Conservation (phyloP, 2,888 invertebrate genomes). For the Philereme transversata region DNA sequence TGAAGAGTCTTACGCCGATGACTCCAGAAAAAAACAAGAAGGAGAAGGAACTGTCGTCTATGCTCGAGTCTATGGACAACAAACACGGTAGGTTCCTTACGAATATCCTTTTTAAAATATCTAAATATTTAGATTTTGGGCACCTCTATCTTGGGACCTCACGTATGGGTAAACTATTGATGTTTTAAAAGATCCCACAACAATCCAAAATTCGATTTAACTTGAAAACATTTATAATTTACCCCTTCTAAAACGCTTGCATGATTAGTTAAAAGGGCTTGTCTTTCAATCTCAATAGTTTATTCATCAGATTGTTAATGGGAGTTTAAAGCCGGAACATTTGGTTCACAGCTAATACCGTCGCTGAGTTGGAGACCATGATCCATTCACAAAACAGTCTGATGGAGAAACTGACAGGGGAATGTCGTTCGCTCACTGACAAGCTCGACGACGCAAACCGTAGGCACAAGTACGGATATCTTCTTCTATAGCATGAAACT, state of each 20-base stretch:
- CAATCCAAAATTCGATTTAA: conserved; percentile 38
- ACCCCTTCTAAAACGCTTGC: conserved; percentile 79
- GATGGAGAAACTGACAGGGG: conserved; percentile 95
- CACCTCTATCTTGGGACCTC: conserved; percentile 34
- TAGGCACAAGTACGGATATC: conserved; percentile 92
- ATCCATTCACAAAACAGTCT: conserved; percentile 96
- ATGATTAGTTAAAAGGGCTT: conserved; percentile 77
- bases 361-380: conserved; percentile 95
- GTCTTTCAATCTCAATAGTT: conserved; percentile 84
- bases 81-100: conserved; percentile 89
- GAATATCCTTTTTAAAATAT: neutral
- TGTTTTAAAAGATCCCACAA: conserved; percentile 71
- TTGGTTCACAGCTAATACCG: conserved; percentile 91
- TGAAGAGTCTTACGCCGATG: conserved; percentile 84
- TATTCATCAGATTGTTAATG: conserved; percentile 86
- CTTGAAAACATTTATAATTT: conserved; percentile 83
- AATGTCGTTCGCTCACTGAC: conserved; percentile 94
- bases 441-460: conserved; percentile 94
- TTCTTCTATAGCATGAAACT: conserved; percentile 67
- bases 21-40: conserved; percentile 85
- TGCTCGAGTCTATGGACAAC: conserved; percentile 91
- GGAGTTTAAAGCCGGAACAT: conserved; percentile 75
- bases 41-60: conserved; percentile 89
- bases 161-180: conserved; percentile 82
- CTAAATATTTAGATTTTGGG: conserved; percentile 30